A percentile compares a stretch with the other conserved stretches of the same genome.
These are phyloP conservation scores for Donacobius atricapilla DNA, from an alignment of 2,113 vertebrate species.

Conservation along the genomic window DNA sequence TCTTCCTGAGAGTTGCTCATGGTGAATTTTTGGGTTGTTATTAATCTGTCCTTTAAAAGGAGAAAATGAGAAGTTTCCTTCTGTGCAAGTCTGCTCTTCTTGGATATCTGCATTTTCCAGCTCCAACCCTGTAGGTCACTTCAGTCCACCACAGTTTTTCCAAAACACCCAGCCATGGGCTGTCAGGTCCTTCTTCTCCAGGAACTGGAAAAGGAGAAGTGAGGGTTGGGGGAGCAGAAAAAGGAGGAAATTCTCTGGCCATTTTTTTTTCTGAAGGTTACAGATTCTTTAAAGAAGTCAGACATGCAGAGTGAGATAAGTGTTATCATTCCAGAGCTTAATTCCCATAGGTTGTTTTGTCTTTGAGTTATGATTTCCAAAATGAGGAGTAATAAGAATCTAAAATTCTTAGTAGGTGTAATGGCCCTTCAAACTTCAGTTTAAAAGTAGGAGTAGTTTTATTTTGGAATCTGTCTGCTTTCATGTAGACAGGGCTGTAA, in stretches of 20 bases:
- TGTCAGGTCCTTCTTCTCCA: not conserved
- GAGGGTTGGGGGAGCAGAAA: not conserved
- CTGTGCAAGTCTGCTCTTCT: not conserved
- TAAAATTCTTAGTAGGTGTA: not conserved
- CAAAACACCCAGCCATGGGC: not conserved
- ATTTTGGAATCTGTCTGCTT: not conserved
- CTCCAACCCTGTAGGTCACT: not conserved
- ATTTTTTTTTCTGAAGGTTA: not conserved
- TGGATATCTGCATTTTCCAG: not conserved
- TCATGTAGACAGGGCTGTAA: not conserved
- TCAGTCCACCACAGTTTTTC: not conserved
- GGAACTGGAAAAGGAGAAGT: not conserved
- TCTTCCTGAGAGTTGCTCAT: not conserved
- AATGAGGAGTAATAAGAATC: not conserved
- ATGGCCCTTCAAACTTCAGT: not conserved
- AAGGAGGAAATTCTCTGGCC: not conserved
- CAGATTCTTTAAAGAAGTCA: slow-evolving; percentile 9
- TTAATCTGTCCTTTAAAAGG: not conserved
- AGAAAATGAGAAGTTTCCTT: not conserved
- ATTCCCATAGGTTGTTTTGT: not conserved
- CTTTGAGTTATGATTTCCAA: not conserved
- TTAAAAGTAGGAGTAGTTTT: not conserved
- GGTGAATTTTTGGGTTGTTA: not conserved
- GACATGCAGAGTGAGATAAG: slow-evolving; percentile 64
- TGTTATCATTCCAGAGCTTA: slow-evolving; percentile 42